Conservation (phyloP, 2,888 invertebrate species). For the Steromphala cineraria region DNA sequence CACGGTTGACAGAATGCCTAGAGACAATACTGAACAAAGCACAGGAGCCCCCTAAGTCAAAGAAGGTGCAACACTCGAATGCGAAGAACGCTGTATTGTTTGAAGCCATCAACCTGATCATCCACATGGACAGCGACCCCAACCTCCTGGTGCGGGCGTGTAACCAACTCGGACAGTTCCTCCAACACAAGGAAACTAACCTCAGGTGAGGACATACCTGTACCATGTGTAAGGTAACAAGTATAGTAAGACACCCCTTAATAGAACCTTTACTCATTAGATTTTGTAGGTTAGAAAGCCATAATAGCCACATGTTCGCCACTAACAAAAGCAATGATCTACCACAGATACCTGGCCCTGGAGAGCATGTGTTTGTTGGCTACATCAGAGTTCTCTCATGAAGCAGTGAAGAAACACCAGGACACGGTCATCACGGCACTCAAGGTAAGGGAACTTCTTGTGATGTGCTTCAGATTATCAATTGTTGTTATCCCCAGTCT, state of each 20-base stretch:
- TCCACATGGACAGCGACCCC: slow-evolving; percentile 98
- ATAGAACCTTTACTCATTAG: too few relatives aligned
- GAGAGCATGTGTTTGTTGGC: slow-evolving; percentile 99
- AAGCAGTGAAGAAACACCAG: slow-evolving; percentile 99
- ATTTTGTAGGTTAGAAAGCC: too few relatives aligned
- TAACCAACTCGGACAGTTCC: slow-evolving; percentile 98
- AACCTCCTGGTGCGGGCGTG: slow-evolving; percentile 97
- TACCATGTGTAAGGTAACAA: too few relatives aligned
- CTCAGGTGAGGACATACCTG: slow-evolving; percentile 79
- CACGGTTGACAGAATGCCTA: slow-evolving; percentile 96
- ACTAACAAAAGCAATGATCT: neutral
- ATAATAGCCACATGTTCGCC: neutral
- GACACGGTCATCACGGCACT: slow-evolving; percentile 99
- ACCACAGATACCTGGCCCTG: slow-evolving; percentile 88
- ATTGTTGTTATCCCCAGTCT: too few relatives aligned
- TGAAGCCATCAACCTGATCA: slow-evolving; percentile 99
- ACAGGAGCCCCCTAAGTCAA: slow-evolving; percentile 97
- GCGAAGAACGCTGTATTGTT: slow-evolving; percentile 99
- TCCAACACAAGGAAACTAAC: slow-evolving; percentile 95
- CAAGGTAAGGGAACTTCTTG: slow-evolving; percentile 80
- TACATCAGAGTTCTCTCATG: slow-evolving; percentile 99
- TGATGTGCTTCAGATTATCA: too few relatives aligned
- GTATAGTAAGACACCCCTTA: too few relatives aligned
- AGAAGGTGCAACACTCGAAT: slow-evolving; percentile 99
- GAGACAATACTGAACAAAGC: slow-evolving; percentile 99